Conservation (phyloP, 2,888 invertebrate genomes). For the Orthonevra nobilis region DNA sequence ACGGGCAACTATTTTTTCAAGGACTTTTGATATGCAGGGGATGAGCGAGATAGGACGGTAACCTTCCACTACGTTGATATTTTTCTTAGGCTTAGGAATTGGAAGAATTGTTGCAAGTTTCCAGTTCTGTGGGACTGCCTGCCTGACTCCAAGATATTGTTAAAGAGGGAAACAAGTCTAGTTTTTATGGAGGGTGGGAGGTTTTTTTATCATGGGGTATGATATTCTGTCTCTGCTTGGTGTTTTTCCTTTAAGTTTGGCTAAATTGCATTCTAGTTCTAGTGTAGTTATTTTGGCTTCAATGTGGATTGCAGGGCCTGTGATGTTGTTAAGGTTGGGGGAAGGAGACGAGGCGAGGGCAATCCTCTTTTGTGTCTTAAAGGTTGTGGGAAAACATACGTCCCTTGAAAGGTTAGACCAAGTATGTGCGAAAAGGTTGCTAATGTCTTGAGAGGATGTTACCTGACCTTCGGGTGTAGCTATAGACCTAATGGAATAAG, state of each 20-base stretch:
- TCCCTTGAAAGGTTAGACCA: neutral
- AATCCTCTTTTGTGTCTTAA: no score
- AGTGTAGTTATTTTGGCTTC: no score
- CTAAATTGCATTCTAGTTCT: no score
- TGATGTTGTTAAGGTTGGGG: no score
- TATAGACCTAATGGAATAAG: neutral
- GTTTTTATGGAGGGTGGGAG: neutral
- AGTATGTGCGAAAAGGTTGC: neutral
- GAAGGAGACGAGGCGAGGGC: no score
- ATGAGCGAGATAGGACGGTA: no score
- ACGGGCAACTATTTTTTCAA: no score
- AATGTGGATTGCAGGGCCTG: no score
- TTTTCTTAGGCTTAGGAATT: neutral
- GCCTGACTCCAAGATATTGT: neutral
- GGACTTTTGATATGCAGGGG: no score
- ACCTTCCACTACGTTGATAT: no score
- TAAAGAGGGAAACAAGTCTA: neutral
- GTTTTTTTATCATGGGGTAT: slow-evolving; percentile 1
- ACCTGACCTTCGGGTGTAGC: no score
- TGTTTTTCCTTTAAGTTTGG: neutral
- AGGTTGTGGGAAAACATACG: neutral
- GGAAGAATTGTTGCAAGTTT: neutral
- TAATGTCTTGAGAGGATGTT: no score
- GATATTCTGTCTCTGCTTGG: slow-evolving; percentile 1
- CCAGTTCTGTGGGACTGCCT: neutral